Evolutionary conservation across 35 echinoderm and acorn worm genomes (phyloP).

Genomic region (Hemicentrotus pulcherrimus): DNA sequence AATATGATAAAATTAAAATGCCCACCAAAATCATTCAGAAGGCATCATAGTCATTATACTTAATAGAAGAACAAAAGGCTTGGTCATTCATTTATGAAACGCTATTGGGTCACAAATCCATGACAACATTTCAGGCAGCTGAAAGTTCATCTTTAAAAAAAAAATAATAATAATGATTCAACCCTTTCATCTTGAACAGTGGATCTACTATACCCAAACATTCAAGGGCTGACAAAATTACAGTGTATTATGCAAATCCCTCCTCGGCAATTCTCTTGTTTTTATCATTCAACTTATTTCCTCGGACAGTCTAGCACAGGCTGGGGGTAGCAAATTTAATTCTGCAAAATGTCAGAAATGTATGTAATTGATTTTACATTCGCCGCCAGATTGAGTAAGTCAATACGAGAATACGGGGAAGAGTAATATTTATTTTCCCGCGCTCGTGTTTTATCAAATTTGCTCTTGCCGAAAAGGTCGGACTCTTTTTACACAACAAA

Average conservation of each 20-base stretch:
- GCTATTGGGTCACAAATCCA: too few relatives aligned
- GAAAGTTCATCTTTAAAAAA: background rate
- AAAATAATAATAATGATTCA: background rate
- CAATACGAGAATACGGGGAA: conserved; percentile 24
- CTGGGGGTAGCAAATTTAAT: conserved; percentile 24
- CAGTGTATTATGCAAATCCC: background rate
- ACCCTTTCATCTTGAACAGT: background rate
- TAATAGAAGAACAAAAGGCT: too few relatives aligned
- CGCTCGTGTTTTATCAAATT: conserved; percentile 28
- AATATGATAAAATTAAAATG: too few relatives aligned
- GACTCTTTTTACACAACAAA: conserved; percentile 22
- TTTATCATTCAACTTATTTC: conserved; percentile 24
- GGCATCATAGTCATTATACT: too few relatives aligned
- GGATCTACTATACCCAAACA: background rate
- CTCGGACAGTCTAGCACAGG: background rate
- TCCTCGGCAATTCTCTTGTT: background rate
- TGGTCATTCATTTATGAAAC: too few relatives aligned
- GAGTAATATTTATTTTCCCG: conserved; percentile 41
- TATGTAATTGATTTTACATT: conserved; percentile 47
- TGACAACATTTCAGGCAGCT: too few relatives aligned
- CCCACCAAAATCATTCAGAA: too few relatives aligned
- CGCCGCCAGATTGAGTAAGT: conserved; percentile 35
- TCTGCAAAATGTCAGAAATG: conserved; percentile 39
- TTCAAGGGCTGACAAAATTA: background rate
- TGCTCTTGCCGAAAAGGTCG: conserved; percentile 2